Conservation (phyloP, 2,113 vertebrate species). For the Rhinoptilus africanus region DNA sequence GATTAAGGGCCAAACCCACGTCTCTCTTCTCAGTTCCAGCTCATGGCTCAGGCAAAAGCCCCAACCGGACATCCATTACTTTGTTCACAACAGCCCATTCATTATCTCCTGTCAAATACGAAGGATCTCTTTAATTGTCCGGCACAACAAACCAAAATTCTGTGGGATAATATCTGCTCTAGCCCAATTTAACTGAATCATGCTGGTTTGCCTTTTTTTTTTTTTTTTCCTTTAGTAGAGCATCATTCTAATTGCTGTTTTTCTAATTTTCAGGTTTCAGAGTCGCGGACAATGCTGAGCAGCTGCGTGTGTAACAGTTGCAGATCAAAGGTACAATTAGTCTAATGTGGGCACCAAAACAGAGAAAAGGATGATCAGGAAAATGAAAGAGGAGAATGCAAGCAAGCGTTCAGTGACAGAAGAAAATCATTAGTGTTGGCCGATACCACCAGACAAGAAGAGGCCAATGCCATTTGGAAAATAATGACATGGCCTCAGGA, state of each 20-base stretch:
- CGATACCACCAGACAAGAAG: slow-evolving; percentile 21
- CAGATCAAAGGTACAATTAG: slow-evolving; percentile 57
- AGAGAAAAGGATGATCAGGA: slow-evolving; percentile 38
- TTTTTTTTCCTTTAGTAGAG: background rate
- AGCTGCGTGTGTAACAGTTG: slow-evolving; percentile 22
- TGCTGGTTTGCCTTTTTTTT: background rate
- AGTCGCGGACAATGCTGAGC: background rate
- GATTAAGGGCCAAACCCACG: background rate
- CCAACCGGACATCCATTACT: background rate
- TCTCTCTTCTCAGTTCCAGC: background rate
- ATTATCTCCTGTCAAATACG: background rate
- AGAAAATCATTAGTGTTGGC: slow-evolving; percentile 36
- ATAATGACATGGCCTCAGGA: slow-evolving; percentile 57
- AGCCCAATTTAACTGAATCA: background rate
- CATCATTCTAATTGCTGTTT: slow-evolving; percentile 1
- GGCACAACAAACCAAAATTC: background rate
- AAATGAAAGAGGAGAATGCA: slow-evolving; percentile 46
- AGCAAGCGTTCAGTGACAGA: slow-evolving; percentile 8
- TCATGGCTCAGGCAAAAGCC: background rate
- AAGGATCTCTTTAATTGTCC: background rate
- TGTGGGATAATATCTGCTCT: background rate
- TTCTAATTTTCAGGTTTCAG: slow-evolving; percentile 44
- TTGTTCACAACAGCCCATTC: background rate
- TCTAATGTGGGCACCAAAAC: slow-evolving; percentile 43
- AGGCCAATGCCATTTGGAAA: slow-evolving; percentile 51